A percentile compares a stretch with the other conserved stretches of the same genome.
These are phyloP conservation scores for Tricholaema leucomelas DNA, from an alignment of 2,113 vertebrate genomes.

Conservation along the genomic window DNA sequence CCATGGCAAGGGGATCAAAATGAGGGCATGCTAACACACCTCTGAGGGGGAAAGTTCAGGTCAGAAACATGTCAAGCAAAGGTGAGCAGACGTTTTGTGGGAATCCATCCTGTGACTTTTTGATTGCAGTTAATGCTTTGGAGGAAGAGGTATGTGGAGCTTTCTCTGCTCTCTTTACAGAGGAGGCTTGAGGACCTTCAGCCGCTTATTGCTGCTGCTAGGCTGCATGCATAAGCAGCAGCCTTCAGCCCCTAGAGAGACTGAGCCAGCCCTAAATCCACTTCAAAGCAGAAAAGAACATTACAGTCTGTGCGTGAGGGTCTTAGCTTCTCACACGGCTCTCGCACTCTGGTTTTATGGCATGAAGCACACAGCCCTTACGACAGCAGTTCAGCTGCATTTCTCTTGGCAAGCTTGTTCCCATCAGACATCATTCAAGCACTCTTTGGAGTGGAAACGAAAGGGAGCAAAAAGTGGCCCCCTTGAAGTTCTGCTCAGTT, in stretches of 20 bases:
- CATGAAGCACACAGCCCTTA: conserved; percentile 28
- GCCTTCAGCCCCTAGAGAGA: conserved; percentile 11
- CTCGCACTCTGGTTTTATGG: conserved; percentile 1
- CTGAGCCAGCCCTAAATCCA: conserved; percentile 40
- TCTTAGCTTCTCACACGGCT: conserved; percentile 62
- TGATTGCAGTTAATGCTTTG: neutral
- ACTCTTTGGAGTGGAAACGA: conserved; percentile 32
- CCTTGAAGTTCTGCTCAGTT: conserved; percentile 62
- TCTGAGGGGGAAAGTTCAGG: rapidly evolving
- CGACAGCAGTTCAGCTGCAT: conserved; percentile 42
- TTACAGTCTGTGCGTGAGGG: conserved; percentile 61
- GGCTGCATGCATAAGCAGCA: conserved; percentile 43
- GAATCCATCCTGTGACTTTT: neutral
- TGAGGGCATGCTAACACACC: neutral
- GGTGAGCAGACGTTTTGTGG: neutral
- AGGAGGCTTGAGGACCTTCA: neutral
- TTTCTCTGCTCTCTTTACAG: neutral
- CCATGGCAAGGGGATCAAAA: neutral
- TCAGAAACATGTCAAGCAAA: neutral
- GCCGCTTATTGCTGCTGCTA: conserved; percentile 37
- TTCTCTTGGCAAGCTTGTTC: conserved; percentile 46
- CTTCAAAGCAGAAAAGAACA: conserved; percentile 58
- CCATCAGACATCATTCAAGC: conserved; percentile 37
- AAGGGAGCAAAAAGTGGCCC: conserved; percentile 44
- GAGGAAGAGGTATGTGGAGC: neutral